These are phyloP conservation scores for Vanessa tameamea DNA, from an alignment of 1,140 invertebrate genomes.

Conservation along the genomic window DNA sequence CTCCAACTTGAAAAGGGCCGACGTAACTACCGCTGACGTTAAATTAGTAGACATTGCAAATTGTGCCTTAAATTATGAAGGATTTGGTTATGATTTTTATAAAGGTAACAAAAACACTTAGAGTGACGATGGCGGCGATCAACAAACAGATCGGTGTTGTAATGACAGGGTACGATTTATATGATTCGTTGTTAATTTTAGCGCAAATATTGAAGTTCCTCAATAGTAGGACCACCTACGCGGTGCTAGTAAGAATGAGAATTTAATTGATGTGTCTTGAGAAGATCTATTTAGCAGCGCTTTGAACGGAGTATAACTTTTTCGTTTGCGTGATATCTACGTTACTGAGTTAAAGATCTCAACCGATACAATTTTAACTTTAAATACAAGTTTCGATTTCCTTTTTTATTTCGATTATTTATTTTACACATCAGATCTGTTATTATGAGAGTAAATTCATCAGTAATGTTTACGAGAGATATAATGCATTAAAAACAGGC, in stretches of 20 bases:
- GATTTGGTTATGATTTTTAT: neutral
- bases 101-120: slow-evolving; percentile 15
- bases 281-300: neutral
- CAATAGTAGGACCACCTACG: slow-evolving; percentile 24
- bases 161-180: slow-evolving; percentile 20
- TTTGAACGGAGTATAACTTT: too few species aligned
- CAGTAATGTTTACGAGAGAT: too few species aligned
- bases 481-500: too few species aligned
- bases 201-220: slow-evolving; percentile 25
- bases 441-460: too few species aligned
- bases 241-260: neutral
- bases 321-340: too few species aligned
- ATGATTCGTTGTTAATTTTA: slow-evolving; percentile 15
- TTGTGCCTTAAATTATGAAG: neutral
- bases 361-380: too few species aligned
- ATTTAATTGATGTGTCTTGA: neutral
- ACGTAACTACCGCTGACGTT: neutral
- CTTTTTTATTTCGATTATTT: too few species aligned
- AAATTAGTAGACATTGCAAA: neutral
- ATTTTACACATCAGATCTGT: too few species aligned
- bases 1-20: slow-evolving; percentile 17
- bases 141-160: slow-evolving; percentile 26
- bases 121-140: slow-evolving; percentile 8
- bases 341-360: too few species aligned
- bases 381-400: too few species aligned